Percentiles rank a stretch among this genome's conserved stretches.
Conservation (phyloP, 2,113 vertebrate species). For the rabbit (Oryctolagus cuniculus) region DNA sequence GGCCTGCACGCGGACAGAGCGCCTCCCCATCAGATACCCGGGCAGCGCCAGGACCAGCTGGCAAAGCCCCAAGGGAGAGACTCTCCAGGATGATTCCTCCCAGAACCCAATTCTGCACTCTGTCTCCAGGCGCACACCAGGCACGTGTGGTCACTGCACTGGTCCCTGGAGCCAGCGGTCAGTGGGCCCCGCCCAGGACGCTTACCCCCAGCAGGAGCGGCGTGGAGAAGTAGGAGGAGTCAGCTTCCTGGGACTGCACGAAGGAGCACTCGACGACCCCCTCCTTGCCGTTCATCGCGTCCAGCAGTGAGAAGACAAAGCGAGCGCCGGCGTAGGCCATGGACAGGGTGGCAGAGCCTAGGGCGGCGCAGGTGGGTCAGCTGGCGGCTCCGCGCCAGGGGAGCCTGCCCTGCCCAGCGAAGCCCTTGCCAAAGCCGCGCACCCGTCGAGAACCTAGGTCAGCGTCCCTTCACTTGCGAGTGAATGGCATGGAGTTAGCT, state of each 20-base stretch:
- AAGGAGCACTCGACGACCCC: conserved; percentile 96
- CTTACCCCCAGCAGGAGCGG: conserved; percentile 95
- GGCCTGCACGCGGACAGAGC: too few relatives aligned
- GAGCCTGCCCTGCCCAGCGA: rapidly evolving
- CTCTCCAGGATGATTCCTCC: not conserved
- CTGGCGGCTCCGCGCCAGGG: rapidly evolving
- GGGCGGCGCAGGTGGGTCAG: not conserved
- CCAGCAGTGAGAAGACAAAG: conserved; percentile 96
- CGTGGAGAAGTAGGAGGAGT: conserved; percentile 97
- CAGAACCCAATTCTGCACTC: not conserved
- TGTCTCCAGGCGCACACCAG: rapidly evolving
- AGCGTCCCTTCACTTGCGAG: not conserved
- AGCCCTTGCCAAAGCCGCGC: not conserved
- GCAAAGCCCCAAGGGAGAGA: rapidly evolving
- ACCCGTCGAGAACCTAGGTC: rapidly evolving
- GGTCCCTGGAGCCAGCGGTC: rapidly evolving
- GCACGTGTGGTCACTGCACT: rapidly evolving
- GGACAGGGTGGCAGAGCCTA: conserved; percentile 97
- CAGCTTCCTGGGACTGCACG: conserved; percentile 95
- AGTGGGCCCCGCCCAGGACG: not conserved
- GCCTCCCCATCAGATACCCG: not conserved
- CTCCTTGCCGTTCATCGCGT: conserved; percentile 97
- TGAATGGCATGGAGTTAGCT: not conserved
- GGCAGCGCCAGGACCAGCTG: not conserved
- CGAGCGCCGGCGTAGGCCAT: conserved; percentile 98